Evolutionary conservation across 2,888 invertebrate species (phyloP).

Genomic region (Sarcophaga subvicina): DNA sequence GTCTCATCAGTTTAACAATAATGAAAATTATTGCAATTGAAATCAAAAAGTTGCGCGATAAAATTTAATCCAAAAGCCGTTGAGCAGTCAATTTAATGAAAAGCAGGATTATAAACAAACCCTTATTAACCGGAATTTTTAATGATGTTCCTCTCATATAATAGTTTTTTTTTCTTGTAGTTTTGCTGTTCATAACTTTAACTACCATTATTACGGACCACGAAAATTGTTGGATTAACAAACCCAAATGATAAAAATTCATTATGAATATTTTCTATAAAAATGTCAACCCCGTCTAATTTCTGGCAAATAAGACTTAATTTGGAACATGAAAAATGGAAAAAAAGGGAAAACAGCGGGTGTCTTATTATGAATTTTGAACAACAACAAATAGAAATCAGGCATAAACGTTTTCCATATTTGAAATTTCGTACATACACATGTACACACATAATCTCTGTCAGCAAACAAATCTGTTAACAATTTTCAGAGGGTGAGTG

Average conservation of each 20-base stretch:
- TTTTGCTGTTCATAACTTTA: constrained; percentile 40
- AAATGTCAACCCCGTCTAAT: constrained; percentile 11
- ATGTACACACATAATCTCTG: constrained; percentile 46
- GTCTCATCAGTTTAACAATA: no score
- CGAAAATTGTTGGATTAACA: constrained; percentile 42
- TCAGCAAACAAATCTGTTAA: constrained; percentile 77
- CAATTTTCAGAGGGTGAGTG: constrained; percentile 66
- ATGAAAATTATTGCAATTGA: neutral
- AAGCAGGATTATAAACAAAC: constrained; percentile 36
- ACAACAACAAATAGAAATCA: constrained; percentile 37
- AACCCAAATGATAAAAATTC: constrained; percentile 50
- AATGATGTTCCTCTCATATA: constrained; percentile 30
- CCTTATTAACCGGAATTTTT: constrained; percentile 31
- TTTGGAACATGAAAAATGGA: neutral
- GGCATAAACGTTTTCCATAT: constrained; percentile 49
- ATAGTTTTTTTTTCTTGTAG: neutral
- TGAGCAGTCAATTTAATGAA: constrained; percentile 44
- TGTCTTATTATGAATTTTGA: constrained; percentile 53
- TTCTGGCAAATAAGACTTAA: neutral
- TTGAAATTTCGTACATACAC: constrained; percentile 31
- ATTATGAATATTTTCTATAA: neutral
- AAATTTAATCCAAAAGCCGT: constrained; percentile 25
- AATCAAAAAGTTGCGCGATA: constrained; percentile 10
- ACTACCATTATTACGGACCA: constrained; percentile 10
- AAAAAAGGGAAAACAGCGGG: constrained; percentile 41